A percentile compares a stretch with the other conserved stretches of the same genome.
These are phyloP conservation scores for Lipotes vexillifer DNA, from an alignment of 2,113 vertebrate species.

Conservation along the genomic window DNA sequence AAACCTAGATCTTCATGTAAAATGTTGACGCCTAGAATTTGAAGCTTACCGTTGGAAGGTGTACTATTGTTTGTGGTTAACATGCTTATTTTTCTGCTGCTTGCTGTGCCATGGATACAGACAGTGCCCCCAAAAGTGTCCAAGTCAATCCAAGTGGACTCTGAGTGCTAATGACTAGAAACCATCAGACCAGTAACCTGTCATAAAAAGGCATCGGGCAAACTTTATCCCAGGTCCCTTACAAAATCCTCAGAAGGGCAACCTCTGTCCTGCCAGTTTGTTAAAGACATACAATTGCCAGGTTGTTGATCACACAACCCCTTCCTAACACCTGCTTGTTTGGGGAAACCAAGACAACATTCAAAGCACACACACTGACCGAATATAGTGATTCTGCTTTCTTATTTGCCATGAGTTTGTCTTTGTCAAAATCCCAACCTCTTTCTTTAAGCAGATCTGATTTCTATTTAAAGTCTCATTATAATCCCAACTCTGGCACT, in stretches of 20 bases:
- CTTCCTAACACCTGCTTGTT: neutral
- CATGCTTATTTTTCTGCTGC: neutral
- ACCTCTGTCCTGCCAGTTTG: neutral
- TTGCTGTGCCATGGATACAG: neutral
- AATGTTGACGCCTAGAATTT: neutral
- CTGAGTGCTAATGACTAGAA: neutral
- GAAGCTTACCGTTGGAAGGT: neutral
- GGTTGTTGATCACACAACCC: neutral
- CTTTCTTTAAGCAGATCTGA: neutral
- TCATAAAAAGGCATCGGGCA: neutral
- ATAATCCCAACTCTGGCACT: neutral
- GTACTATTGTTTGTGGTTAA: neutral
- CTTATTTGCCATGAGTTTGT: neutral
- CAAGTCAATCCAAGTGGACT: neutral
- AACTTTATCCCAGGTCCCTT: neutral
- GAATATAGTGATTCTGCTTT: neutral
- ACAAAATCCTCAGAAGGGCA: neutral
- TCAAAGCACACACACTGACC: neutral
- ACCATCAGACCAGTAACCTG: rapidly evolving
- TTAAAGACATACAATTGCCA: neutral
- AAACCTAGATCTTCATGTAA: neutral
- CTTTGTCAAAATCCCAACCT: neutral
- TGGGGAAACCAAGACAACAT: neutral
- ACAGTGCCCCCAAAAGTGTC: neutral
- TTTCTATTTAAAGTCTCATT: neutral